These are phyloP conservation scores for Drosophila anomelani DNA, from an alignment of 2,888 invertebrate species.

Conservation along the genomic window DNA sequence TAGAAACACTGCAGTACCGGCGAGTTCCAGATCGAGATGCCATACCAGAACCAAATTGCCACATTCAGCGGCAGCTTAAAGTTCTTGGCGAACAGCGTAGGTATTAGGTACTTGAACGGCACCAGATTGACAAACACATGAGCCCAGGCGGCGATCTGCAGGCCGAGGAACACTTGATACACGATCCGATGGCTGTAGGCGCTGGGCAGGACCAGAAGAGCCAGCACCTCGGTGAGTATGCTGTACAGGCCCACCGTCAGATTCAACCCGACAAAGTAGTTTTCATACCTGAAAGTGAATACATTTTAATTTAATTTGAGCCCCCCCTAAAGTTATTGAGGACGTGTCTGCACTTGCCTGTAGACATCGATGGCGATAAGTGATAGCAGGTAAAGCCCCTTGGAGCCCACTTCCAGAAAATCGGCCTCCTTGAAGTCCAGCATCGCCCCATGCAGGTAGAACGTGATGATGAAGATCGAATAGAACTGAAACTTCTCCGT, in stretches of 20 bases:
- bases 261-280: slow-evolving; percentile 84
- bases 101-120: slow-evolving; percentile 84
- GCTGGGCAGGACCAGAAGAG: slow-evolving; percentile 79
- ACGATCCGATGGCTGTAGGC: slow-evolving; percentile 81
- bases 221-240: slow-evolving; percentile 82
- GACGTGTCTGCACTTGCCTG: slow-evolving; percentile 66
- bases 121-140: slow-evolving; percentile 83
- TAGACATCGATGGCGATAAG: slow-evolving; percentile 81
- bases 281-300: slow-evolving; percentile 81
- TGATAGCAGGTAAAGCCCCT: slow-evolving; percentile 80
- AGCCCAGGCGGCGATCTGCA: slow-evolving; percentile 83
- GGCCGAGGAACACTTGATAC: slow-evolving; percentile 82
- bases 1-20: slow-evolving; percentile 84
- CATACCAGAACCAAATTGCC: slow-evolving; percentile 84
- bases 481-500: slow-evolving; percentile 84
- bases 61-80: slow-evolving; percentile 83
- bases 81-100: slow-evolving; percentile 84
- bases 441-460: slow-evolving; percentile 83
- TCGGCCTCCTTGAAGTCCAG: slow-evolving; percentile 83
- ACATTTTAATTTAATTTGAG: not conserved
- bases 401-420: slow-evolving; percentile 82
- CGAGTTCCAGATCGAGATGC: slow-evolving; percentile 84
- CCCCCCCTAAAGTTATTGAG: not conserved
- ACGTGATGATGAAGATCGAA: slow-evolving; percentile 83
- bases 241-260: slow-evolving; percentile 83